Evolutionary conservation across 92 coral and sea anemone genomes (phyloP).

Genomic region (Porites lobata): DNA sequence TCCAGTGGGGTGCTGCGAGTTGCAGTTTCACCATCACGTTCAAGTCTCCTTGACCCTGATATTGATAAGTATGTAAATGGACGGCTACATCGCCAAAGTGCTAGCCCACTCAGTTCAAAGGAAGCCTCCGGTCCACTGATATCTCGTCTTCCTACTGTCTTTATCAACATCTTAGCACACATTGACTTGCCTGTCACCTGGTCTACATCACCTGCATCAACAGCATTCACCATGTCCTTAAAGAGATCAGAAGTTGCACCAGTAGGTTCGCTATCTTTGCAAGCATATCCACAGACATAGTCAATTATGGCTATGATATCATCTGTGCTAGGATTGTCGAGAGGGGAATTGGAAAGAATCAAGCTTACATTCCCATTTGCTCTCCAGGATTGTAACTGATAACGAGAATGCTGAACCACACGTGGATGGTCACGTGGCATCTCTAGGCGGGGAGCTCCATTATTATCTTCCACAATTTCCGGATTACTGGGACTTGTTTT

Average conservation of each 20-base stretch:
- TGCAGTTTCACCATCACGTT: too few species aligned
- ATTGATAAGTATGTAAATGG: too few species aligned
- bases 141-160: slow-evolving; percentile 43
- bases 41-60: too few species aligned
- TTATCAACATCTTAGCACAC: slow-evolving; percentile 44
- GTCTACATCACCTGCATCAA: slow-evolving; percentile 21
- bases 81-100: too few species aligned
- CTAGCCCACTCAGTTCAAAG: slow-evolving; percentile 41
- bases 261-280: slow-evolving; percentile 60
- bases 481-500: neutral
- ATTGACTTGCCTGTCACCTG: slow-evolving; percentile 31
- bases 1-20: too few species aligned
- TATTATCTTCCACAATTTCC: neutral
- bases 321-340: slow-evolving; percentile 56
- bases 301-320: slow-evolving; percentile 45
- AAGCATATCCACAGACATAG: slow-evolving; percentile 53
- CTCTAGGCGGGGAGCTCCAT: slow-evolving; percentile 38
- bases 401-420: slow-evolving; percentile 35
- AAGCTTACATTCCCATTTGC: too few species aligned
- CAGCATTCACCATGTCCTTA: slow-evolving; percentile 57
- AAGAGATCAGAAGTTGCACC: slow-evolving; percentile 57
- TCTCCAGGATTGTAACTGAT: too few species aligned
- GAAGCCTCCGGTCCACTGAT: slow-evolving; percentile 43
- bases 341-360: slow-evolving; percentile 41
- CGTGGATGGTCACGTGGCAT: slow-evolving; percentile 47